Conservation (phyloP, 2,113 vertebrate species). For the Hepsetus odoe region DNA sequence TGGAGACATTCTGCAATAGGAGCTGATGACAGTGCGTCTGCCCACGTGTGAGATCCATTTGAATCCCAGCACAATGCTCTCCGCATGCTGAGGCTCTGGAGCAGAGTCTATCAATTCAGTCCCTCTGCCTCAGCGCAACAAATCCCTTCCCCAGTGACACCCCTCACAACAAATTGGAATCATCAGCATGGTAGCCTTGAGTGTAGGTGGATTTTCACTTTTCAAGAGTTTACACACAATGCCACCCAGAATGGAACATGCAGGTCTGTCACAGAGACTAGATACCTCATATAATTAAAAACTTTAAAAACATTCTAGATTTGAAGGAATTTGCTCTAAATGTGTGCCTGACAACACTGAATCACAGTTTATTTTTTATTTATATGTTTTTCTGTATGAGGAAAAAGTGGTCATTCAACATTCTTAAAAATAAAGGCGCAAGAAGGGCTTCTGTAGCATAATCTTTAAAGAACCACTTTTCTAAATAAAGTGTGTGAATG, state of each 20-base stretch:
- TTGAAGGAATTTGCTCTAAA: too few species aligned
- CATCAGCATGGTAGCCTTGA: slow-evolving; percentile 17
- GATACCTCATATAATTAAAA: slow-evolving; percentile 3
- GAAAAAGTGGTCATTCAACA: too few species aligned
- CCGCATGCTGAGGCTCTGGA: background rate
- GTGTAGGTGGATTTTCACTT: slow-evolving; percentile 7
- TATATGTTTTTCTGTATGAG: too few species aligned
- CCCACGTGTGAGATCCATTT: background rate
- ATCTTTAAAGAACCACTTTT: too few species aligned
- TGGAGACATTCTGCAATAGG: background rate
- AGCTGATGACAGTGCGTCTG: slow-evolving; percentile 23
- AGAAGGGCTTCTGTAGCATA: too few species aligned
- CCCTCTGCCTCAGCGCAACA: background rate
- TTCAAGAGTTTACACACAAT: slow-evolving; percentile 17
- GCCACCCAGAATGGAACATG: background rate
- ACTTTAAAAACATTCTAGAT: too few species aligned
- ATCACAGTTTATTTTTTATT: too few species aligned
- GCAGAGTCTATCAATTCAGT: background rate
- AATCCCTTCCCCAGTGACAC: background rate
- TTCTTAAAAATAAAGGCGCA: too few species aligned
- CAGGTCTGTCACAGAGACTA: background rate
- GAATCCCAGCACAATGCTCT: slow-evolving; percentile 22
- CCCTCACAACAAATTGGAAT: slow-evolving; percentile 15
- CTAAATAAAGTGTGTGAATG: too few species aligned
- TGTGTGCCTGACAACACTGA: too few species aligned